Evolutionary conservation across 2,888 invertebrate species (phyloP).

Genomic region (Spisula solida): DNA sequence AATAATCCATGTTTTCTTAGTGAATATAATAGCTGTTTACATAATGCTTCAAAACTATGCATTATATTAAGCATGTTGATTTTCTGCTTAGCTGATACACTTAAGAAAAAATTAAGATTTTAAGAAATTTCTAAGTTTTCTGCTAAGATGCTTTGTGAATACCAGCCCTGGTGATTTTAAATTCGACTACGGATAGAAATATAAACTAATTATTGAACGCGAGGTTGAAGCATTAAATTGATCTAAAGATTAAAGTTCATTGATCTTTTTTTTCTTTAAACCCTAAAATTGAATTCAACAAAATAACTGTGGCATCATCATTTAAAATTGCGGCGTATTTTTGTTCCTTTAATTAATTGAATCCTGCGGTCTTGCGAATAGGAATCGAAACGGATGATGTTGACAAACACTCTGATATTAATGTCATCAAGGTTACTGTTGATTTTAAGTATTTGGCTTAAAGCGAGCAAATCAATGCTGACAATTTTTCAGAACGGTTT

Average conservation of each 20-base stretch:
- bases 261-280: neutral
- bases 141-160: too few relatives aligned
- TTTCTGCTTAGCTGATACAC: too few relatives aligned
- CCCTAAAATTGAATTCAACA: neutral
- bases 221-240: too few relatives aligned
- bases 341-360: slow-evolving; percentile 5
- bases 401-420: neutral
- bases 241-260: too few relatives aligned
- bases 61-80: too few relatives aligned
- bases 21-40: too few relatives aligned
- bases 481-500: neutral
- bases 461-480: neutral
- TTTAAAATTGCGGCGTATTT: neutral
- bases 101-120: too few relatives aligned
- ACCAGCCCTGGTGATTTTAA: too few relatives aligned
- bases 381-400: neutral
- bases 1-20: too few relatives aligned
- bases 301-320: neutral
- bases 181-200: neutral
- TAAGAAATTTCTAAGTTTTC: too few relatives aligned
- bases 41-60: too few relatives aligned
- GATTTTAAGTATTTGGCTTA: neutral
- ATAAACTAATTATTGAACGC: too few relatives aligned
- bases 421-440: neutral
- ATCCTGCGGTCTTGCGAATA: neutral